These are phyloP conservation scores for Drosophila merina DNA, from an alignment of 2,888 invertebrate genomes.

Conservation along the genomic window DNA sequence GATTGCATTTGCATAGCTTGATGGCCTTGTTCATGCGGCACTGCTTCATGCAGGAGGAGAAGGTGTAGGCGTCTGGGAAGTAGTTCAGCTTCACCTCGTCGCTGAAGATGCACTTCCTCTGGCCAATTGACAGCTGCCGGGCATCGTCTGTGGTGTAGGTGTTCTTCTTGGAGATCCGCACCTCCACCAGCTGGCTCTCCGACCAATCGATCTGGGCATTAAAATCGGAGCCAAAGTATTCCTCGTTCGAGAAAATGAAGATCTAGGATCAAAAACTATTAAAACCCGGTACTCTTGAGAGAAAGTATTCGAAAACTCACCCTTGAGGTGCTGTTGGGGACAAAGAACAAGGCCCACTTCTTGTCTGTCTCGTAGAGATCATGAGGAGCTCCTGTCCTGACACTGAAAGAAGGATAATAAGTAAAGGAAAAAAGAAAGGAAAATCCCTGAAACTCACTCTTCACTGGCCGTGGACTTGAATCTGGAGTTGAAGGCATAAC, in stretches of 20 bases:
- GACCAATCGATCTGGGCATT: slow-evolving; percentile 90
- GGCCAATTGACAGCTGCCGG: slow-evolving; percentile 87
- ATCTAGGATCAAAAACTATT: slow-evolving; percentile 54
- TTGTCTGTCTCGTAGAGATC: slow-evolving; percentile 84
- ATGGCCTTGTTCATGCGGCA: slow-evolving; percentile 88
- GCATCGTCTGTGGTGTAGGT: slow-evolving; percentile 91
- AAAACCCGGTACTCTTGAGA: background rate
- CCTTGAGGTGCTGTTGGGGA: slow-evolving; percentile 79
- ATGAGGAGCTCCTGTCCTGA: slow-evolving; percentile 72
- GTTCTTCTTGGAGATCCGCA: slow-evolving; percentile 88
- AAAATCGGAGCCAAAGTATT: slow-evolving; percentile 88
- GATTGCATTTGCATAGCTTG: slow-evolving; percentile 88
- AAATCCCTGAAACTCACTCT: slow-evolving; percentile 73
- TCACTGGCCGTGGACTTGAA: slow-evolving; percentile 76
- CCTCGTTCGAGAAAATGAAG: slow-evolving; percentile 87
- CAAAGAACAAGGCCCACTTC: slow-evolving; percentile 83
- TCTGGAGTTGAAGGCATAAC: slow-evolving; percentile 88
- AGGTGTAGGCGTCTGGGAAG: slow-evolving; percentile 87
- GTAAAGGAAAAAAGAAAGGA: background rate
- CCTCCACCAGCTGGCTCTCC: slow-evolving; percentile 81
- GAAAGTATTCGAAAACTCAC: slow-evolving; percentile 43
- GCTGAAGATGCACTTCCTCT: slow-evolving; percentile 89
- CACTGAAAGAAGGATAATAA: slow-evolving; percentile 49
- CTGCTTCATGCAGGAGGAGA: slow-evolving; percentile 90
- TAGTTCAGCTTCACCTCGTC: slow-evolving; percentile 87